Percentiles rank a stretch among this genome's conserved stretches.
These are phyloP conservation scores for Periophthalmodon schlosseri DNA, from an alignment of 2,113 vertebrate species.

Conservation along the genomic window DNA sequence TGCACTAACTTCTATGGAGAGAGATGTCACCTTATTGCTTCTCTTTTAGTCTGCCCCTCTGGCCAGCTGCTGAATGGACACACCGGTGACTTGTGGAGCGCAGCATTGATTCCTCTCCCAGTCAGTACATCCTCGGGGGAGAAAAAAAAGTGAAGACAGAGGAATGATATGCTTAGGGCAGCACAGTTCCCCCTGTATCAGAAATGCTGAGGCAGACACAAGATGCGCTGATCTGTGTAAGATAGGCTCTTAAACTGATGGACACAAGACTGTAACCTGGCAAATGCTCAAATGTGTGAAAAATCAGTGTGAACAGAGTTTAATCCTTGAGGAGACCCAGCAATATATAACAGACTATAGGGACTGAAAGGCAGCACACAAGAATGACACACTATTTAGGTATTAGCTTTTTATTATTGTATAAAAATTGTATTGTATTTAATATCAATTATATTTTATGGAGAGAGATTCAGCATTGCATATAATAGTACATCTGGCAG, in stretches of 20 bases:
- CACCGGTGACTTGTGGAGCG: conserved; percentile 60
- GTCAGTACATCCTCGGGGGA: conserved; percentile 44
- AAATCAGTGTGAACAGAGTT: conserved; percentile 29
- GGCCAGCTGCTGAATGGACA: conserved; percentile 75
- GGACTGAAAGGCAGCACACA: not conserved
- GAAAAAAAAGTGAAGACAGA: conserved; percentile 12
- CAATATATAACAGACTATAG: not conserved
- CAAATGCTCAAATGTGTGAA: conserved; percentile 52
- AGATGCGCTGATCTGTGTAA: conserved; percentile 70
- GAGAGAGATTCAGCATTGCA: not conserved
- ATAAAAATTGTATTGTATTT: too few species aligned
- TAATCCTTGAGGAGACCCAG: not conserved
- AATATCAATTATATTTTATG: not conserved
- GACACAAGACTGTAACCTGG: conserved; percentile 48
- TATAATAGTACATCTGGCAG: not conserved
- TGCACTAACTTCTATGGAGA: conserved; percentile 45
- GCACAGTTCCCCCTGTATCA: conserved; percentile 51
- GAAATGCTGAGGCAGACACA: conserved; percentile 74
- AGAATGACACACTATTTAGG: not conserved
- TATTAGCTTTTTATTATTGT: not conserved
- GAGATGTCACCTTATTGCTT: conserved; percentile 49
- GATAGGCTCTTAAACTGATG: conserved; percentile 53
- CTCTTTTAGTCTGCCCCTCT: conserved; percentile 40
- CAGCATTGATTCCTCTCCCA: conserved; percentile 64
- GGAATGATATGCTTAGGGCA: conserved; percentile 69